phyloP scores from a whole-genome alignment of 92 coral and sea anemone genomes.

The Parazoanthus darwini region DNA sequence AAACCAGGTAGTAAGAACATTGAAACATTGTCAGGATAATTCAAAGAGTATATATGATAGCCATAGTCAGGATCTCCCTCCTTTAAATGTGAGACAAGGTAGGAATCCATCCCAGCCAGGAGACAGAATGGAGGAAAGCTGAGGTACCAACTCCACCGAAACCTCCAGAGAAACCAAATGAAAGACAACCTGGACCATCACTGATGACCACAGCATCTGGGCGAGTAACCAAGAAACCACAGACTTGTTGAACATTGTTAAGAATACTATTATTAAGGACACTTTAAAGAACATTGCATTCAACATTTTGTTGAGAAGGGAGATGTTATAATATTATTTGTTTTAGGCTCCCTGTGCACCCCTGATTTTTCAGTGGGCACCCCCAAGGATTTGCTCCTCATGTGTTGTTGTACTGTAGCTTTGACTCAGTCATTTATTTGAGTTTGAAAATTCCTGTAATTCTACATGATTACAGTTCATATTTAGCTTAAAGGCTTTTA shows the following conservation, averaged over 20 bases:
- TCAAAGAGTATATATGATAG: constrained; percentile 37
- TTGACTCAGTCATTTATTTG: no score
- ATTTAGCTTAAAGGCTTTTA: no score
- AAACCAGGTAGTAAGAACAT: constrained; percentile 34
- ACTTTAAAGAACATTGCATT: background rate
- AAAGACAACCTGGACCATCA: no score
- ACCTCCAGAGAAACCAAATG: no score
- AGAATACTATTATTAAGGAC: background rate
- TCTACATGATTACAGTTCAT: no score
- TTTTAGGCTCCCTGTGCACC: background rate
- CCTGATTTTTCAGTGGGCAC: no score
- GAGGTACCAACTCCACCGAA: constrained; percentile 20
- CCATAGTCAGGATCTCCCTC: constrained; percentile 47
- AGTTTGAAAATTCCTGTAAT: no score
- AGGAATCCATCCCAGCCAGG: constrained; percentile 43
- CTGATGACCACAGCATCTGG: no score
- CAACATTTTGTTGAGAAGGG: background rate
- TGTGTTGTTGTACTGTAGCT: no score
- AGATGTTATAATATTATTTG: background rate
- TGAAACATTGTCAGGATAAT: constrained; percentile 35
- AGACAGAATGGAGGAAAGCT: constrained; percentile 35
- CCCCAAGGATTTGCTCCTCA: no score
- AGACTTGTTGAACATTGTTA: background rate
- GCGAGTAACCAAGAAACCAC: background rate
- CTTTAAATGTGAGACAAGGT: constrained; percentile 49